A percentile compares a stretch with the other conserved stretches of the same genome.
Conservation (phyloP, 2,113 vertebrate genomes). For the Rattus rattus region DNA sequence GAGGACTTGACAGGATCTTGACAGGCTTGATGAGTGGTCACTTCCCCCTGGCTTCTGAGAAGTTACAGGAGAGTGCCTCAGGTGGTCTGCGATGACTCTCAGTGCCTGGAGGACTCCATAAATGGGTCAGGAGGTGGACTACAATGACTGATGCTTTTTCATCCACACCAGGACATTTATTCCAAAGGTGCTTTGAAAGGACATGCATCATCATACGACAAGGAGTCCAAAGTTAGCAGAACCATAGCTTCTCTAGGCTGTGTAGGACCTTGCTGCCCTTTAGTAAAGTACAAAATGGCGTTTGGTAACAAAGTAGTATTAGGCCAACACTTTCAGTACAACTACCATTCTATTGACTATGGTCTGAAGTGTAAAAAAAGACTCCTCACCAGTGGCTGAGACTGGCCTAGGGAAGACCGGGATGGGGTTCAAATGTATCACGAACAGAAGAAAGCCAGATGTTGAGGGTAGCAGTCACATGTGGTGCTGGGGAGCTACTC, state of each 20-base stretch:
- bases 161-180: not conserved
- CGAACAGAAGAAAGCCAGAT: not conserved
- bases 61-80: not conserved
- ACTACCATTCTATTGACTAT: not conserved
- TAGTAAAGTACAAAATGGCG: not conserved
- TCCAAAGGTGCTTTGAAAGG: constrained; percentile 28
- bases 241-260: constrained; percentile 26
- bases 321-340: not conserved
- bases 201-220: not conserved
- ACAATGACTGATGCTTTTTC: no score
- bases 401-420: not conserved
- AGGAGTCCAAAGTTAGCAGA: constrained; percentile 28
- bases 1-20: not conserved
- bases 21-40: not conserved
- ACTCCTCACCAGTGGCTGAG: not conserved
- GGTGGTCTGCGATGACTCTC: not conserved
- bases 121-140: not conserved
- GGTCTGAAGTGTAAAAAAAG: not conserved
- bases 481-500: not conserved
- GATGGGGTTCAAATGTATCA: not conserved
- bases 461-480: not conserved
- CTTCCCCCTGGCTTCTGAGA: not conserved
- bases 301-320: constrained; percentile 2
- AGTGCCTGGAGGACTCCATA: not conserved
- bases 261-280: not conserved